phyloP scores from a whole-genome alignment of 2,113 vertebrate species.

The Hippolais icterina region DNA sequence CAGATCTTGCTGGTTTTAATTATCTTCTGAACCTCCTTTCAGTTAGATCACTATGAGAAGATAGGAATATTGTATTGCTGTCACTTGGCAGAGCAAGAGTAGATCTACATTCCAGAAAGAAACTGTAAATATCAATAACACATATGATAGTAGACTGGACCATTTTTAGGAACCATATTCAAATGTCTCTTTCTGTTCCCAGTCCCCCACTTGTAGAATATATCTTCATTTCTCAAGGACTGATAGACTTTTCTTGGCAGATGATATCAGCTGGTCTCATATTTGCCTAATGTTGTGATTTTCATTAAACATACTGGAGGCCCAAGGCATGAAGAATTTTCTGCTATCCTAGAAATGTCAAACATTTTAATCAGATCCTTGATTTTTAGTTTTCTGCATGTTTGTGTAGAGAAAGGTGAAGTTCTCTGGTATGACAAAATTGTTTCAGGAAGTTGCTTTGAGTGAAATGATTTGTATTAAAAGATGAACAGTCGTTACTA shows the following conservation, averaged over 20 bases:
- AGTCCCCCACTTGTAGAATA: neutral
- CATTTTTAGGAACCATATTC: neutral
- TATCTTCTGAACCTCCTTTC: neutral
- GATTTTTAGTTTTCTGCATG: neutral
- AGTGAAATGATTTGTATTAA: neutral
- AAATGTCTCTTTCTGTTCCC: neutral
- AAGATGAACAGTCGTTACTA: neutral
- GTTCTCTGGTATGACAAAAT: neutral
- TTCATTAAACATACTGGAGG: neutral
- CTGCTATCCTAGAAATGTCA: neutral
- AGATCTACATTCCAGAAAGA: neutral
- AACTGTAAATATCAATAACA: neutral
- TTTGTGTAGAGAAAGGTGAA: neutral
- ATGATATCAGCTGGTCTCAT: neutral
- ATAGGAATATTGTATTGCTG: neutral
- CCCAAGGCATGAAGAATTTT: neutral
- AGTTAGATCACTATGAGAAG: neutral
- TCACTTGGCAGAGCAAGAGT: neutral
- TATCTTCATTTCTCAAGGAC: neutral
- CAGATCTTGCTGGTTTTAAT: neutral
- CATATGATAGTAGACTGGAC: neutral
- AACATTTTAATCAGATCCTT: neutral
- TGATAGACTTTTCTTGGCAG: neutral
- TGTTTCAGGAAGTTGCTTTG: neutral
- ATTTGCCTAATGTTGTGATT: neutral